Evolutionary conservation across 2,888 invertebrate genomes (phyloP).

Genomic region (Polia nebulosa): DNA sequence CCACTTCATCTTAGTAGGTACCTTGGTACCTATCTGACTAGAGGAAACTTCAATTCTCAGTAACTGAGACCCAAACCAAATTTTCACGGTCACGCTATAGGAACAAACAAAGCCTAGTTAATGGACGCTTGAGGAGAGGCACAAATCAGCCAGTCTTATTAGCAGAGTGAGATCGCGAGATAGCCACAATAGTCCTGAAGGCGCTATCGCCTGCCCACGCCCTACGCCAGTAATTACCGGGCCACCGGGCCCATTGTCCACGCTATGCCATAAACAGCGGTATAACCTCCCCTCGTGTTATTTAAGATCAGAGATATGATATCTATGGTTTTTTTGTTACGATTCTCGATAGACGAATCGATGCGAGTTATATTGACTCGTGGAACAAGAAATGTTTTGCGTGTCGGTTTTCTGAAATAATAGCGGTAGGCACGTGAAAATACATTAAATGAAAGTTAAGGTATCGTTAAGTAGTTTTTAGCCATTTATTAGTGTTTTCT

Average conservation of each 20-base stretch:
- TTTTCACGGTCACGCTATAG: constrained; percentile 14
- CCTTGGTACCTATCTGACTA: not conserved
- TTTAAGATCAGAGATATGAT: constrained; percentile 65
- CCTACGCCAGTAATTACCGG: constrained; percentile 67
- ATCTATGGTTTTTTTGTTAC: constrained; percentile 38
- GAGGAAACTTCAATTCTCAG: not conserved
- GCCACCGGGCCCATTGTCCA: constrained; percentile 70
- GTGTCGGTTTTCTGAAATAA: not conserved
- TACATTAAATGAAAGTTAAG: too few relatives aligned
- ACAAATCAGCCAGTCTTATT: constrained; percentile 77
- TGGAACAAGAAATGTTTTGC: not conserved
- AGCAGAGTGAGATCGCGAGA: constrained; percentile 76
- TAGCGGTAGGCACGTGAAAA: too few relatives aligned
- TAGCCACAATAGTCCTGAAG: constrained; percentile 70
- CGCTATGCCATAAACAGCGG: constrained; percentile 67
- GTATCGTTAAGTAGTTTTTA: too few relatives aligned
- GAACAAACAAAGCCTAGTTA: constrained; percentile 21
- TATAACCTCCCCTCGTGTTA: constrained; percentile 52
- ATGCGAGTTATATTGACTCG: too few relatives aligned
- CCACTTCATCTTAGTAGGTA: not conserved
- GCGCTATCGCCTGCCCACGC: constrained; percentile 63
- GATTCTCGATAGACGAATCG: constrained; percentile 19
- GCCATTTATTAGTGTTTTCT: too few relatives aligned
- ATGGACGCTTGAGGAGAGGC: constrained; percentile 46
- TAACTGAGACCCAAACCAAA: not conserved